Percentiles rank a stretch among this genome's conserved stretches.
Evolutionary conservation across 2,888 invertebrate species (phyloP).

Genomic region (Lissonota sp.): DNA sequence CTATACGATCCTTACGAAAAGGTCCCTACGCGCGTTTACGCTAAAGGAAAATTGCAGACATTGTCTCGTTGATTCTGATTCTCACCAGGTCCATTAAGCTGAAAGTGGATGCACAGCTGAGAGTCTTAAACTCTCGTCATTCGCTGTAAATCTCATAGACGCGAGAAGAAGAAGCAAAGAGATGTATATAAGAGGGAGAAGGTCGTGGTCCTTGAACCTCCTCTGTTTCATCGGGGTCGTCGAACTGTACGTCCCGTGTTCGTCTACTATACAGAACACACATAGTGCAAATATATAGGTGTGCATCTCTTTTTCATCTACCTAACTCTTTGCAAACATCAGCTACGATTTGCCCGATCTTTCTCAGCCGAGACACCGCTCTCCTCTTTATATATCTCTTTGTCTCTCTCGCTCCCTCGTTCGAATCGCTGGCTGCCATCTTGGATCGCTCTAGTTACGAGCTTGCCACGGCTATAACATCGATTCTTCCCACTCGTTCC

Average conservation of each 20-base stretch:
- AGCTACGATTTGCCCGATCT: slow-evolving; percentile 56
- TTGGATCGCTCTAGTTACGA: slow-evolving; percentile 71
- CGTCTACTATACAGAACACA: slow-evolving; percentile 41
- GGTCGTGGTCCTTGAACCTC: slow-evolving; percentile 74
- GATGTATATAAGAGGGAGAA: slow-evolving; percentile 26
- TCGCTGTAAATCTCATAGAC: slow-evolving; percentile 34
- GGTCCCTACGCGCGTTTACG: too few relatives aligned
- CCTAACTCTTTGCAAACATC: slow-evolving; percentile 40
- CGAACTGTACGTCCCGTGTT: slow-evolving; percentile 65
- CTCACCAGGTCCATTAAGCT: too few relatives aligned
- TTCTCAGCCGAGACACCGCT: slow-evolving; percentile 22
- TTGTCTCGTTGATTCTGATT: too few relatives aligned
- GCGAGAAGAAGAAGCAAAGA: neutral
- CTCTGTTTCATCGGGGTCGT: slow-evolving; percentile 65
- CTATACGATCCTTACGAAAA: neutral
- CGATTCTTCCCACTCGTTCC: slow-evolving; percentile 57
- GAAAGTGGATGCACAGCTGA: too few relatives aligned
- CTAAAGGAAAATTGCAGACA: too few relatives aligned
- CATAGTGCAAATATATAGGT: neutral
- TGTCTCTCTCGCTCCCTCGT: neutral
- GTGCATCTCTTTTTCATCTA: slow-evolving; percentile 5
- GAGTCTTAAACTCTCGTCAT: slow-evolving; percentile 14
- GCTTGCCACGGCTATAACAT: slow-evolving; percentile 47
- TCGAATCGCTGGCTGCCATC: slow-evolving; percentile 62
- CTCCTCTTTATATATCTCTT: too few relatives aligned